A percentile compares a stretch with the other conserved stretches of the same genome.
These are phyloP conservation scores for Agonum fuliginosum DNA, from an alignment of 2,888 invertebrate genomes.

Conservation along the genomic window DNA sequence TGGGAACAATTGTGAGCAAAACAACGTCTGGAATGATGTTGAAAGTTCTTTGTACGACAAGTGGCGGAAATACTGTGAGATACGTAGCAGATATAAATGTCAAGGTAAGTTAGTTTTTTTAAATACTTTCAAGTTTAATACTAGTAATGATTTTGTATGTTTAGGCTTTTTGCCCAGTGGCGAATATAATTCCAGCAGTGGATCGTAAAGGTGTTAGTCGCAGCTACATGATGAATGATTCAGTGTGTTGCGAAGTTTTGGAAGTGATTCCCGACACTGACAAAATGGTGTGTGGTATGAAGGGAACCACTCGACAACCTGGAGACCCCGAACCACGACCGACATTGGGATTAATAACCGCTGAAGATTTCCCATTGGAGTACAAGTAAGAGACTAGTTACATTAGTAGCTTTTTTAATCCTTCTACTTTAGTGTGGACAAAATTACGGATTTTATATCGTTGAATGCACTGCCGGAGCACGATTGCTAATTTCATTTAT, in stretches of 20 bases:
- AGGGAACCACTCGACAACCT: constrained; percentile 82
- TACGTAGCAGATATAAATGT: constrained; percentile 91
- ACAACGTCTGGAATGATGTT: constrained; percentile 84
- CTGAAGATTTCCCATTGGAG: constrained; percentile 86
- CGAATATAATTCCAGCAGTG: constrained; percentile 84
- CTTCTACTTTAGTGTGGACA: constrained; percentile 28
- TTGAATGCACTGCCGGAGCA: constrained; percentile 45
- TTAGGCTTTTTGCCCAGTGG: constrained; percentile 81
- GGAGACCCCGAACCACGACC: constrained; percentile 83
- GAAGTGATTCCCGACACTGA: constrained; percentile 91
- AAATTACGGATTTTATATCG: constrained; percentile 24
- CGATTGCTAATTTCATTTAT: constrained; percentile 40
- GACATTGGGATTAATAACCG: constrained; percentile 87
- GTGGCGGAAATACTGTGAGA: constrained; percentile 83
- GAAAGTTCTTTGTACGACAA: constrained; percentile 89
- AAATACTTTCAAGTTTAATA: neutral
- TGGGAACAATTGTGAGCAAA: constrained; percentile 86
- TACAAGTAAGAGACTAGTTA: constrained; percentile 83
- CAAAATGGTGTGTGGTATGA: constrained; percentile 92
- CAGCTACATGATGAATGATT: constrained; percentile 87
- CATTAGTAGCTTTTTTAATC: constrained; percentile 27
- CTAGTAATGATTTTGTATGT: constrained; percentile 61
- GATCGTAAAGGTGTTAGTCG: constrained; percentile 87
- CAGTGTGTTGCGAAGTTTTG: constrained; percentile 91
- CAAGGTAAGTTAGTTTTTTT: constrained; percentile 77